Conservation (phyloP, 2,113 vertebrate genomes). For the Tetraodon nigroviridis region DNA sequence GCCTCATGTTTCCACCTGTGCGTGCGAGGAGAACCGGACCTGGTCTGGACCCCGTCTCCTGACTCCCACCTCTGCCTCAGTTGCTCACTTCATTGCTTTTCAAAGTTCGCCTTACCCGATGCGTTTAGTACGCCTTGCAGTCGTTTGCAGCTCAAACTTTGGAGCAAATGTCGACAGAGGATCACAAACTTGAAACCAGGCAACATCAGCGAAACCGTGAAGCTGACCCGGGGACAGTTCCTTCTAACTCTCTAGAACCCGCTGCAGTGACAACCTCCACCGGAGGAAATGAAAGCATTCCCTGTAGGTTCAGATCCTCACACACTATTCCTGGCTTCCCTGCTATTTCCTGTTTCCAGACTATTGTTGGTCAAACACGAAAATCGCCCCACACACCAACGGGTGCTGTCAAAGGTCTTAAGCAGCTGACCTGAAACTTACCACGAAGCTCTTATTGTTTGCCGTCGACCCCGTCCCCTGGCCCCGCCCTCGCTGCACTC, state of each 20-base stretch:
- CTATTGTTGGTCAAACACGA: constrained; percentile 42
- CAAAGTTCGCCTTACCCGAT: too few species aligned
- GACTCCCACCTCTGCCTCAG: constrained; percentile 19
- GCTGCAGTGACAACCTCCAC: neutral
- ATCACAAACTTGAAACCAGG: too few species aligned
- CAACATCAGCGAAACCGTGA: too few species aligned
- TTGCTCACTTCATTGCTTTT: constrained; percentile 1
- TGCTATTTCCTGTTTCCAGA: constrained; percentile 38
- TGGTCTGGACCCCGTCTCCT: constrained; percentile 23
- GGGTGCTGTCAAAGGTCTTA: constrained; percentile 29
- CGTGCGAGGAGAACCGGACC: constrained; percentile 36
- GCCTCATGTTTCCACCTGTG: constrained; percentile 66
- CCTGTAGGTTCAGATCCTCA: constrained; percentile 19
- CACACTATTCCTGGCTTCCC: constrained; percentile 25
- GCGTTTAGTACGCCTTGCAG: too few species aligned
- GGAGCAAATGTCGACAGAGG: too few species aligned
- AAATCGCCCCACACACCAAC: constrained; percentile 30
- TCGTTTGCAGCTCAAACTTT: too few species aligned
- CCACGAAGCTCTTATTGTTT: constrained; percentile 33
- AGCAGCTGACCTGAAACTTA: constrained; percentile 32
- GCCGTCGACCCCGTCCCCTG: constrained; percentile 13
- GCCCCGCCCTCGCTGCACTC: neutral
- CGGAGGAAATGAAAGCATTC: constrained; percentile 20
- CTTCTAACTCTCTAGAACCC: neutral
- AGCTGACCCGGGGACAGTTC: too few species aligned